Evolutionary conservation across 2,888 invertebrate species (phyloP), one percentile per base, ranked within the genome.

Genomic region (Idaea dimidiata): DNA sequence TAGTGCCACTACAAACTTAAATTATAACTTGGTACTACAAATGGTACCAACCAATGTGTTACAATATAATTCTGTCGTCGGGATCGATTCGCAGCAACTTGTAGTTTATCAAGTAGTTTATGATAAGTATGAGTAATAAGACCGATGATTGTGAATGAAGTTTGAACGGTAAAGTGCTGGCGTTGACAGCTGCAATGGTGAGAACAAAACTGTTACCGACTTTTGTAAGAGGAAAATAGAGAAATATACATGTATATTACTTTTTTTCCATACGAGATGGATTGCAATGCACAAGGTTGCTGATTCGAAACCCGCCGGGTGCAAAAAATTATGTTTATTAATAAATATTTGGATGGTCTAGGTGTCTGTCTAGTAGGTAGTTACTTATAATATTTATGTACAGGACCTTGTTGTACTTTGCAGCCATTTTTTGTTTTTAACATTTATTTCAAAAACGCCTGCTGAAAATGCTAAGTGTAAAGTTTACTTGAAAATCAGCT

Each of bases 1-100:
- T 43, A 43, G 43, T 10, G 43, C 43, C 10, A 8, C 43, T 8
- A 0, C 10, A 0, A 43, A 43, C 10, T 43, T 8, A 0, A 8
- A 43, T 8, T 14, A 43, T 10, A 43, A 43, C 43, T 10, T 43
- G 43, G 43, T 43, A 43, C 1, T 43, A 14, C 7, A 88, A 91
- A 91, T 91, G 90, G 85, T 85, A 87, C 73, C 81, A 86, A 89
- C 73, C 81, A 86, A 89, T 81, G 88, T 85, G 84, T 84, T 76
- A 69, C 76, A 69, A 72, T 77, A 82, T 91, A 89, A 88, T 90
- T 76, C 88, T 88, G 87, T 91, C 91, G 77, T 65, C 91, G 73
- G 63, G 73, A 84, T 90, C 91, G 72, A 66, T 87, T 87, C 83
- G 83, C 89, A 87, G 87, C 86, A 84, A 86, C 82, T 83, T 73